These are phyloP conservation scores for Meganola albula DNA, from an alignment of 2,888 invertebrate genomes.

Conservation along the genomic window DNA sequence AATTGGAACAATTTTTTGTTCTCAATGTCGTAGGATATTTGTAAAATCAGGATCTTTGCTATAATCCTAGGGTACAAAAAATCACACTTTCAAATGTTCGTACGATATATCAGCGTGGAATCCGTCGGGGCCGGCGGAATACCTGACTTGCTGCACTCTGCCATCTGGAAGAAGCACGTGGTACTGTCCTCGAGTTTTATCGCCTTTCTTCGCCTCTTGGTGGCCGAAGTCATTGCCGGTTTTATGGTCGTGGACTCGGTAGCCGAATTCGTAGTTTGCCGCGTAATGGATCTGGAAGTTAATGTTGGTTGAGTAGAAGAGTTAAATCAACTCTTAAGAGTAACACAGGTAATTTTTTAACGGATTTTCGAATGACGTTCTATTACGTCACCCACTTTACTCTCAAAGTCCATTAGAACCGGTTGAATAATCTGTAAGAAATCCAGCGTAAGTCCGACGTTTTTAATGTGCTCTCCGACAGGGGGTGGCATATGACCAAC, in stretches of 20 bases:
- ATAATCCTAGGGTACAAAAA: conserved; percentile 1
- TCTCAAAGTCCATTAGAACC: too few species aligned
- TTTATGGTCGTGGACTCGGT: conserved; percentile 83
- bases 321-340: background rate
- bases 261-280: conserved; percentile 82
- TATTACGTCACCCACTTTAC: too few species aligned
- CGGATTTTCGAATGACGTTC: too few species aligned
- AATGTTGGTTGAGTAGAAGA: background rate
- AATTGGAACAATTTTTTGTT: too few species aligned
- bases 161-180: conserved; percentile 89
- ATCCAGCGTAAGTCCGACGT: too few species aligned
- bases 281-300: conserved; percentile 77
- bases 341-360: background rate
- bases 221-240: conserved; percentile 88
- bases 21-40: too few species aligned
- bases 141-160: conserved; percentile 85
- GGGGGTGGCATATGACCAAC: too few species aligned
- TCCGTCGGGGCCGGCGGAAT: conserved; percentile 86
- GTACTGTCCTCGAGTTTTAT: conserved; percentile 84
- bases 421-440: too few species aligned
- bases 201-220: conserved; percentile 82
- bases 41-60: background rate
- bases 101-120: conserved; percentile 88
- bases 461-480: too few species aligned
- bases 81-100: conserved; percentile 39